Conservation (phyloP, 2,113 vertebrate species). For the Cynocephalus volans region DNA sequence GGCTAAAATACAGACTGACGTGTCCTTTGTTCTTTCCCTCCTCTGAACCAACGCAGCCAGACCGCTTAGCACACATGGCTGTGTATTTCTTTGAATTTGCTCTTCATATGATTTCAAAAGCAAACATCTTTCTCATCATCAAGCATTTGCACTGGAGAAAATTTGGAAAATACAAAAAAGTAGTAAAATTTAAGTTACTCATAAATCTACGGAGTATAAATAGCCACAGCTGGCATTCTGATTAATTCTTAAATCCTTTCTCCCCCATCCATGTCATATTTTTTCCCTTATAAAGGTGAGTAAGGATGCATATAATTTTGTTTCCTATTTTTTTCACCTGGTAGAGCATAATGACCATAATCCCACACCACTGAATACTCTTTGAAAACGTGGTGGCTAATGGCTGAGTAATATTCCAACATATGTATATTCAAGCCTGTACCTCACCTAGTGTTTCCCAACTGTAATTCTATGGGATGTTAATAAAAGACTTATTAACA, state of each 20-base stretch:
- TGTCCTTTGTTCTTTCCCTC: neutral
- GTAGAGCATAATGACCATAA: neutral
- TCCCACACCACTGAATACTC: neutral
- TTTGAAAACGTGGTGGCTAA: neutral
- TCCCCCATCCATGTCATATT: neutral
- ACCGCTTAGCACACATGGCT: neutral
- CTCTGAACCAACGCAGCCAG: neutral
- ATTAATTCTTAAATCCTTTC: neutral
- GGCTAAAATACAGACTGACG: neutral
- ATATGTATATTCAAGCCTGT: neutral
- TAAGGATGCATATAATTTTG: neutral
- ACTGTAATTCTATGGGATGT: neutral
- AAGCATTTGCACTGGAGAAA: slow-evolving; percentile 5
- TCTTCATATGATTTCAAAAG: neutral
- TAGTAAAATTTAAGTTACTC: neutral
- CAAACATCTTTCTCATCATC: slow-evolving; percentile 20
- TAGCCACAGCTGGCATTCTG: neutral
- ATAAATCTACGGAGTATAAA: slow-evolving; percentile 1
- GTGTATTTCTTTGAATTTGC: neutral
- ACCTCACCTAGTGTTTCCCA: neutral
- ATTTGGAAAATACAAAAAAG: slow-evolving; percentile 9
- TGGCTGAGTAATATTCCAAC: neutral
- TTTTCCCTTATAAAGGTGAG: neutral
- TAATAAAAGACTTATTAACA: neutral
- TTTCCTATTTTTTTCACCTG: slow-evolving; percentile 22